phyloP scores from a whole-genome alignment of 2,113 vertebrate species.

The Gallinago jamesoni region DNA sequence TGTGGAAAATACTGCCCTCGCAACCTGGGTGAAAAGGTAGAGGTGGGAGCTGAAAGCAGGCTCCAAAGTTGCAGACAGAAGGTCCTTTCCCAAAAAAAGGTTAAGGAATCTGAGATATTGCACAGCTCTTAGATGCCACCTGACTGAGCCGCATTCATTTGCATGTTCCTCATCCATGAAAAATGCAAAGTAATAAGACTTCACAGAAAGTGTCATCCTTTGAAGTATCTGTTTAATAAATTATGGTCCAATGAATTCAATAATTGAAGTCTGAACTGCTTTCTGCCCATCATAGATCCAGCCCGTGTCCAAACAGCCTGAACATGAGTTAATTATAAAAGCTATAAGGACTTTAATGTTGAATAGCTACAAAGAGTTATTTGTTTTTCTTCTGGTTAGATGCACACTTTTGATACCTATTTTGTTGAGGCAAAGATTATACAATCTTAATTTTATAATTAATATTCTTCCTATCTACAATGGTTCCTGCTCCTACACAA shows the following conservation, averaged over 20 bases:
- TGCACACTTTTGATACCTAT: not conserved
- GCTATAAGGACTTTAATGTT: not conserved
- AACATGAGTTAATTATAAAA: not conserved
- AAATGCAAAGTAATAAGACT: not conserved
- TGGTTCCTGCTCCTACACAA: accelerated
- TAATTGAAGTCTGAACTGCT: not conserved
- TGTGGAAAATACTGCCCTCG: not conserved
- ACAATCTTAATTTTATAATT: not conserved
- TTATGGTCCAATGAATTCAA: not conserved
- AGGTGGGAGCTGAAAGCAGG: not conserved
- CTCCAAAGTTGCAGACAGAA: accelerated
- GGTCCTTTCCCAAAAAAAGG: not conserved
- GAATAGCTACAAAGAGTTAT: not conserved
- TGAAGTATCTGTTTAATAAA: not conserved
- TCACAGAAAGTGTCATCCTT: not conserved
- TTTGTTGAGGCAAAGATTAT: not conserved
- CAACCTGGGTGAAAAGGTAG: not conserved
- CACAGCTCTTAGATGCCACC: not conserved
- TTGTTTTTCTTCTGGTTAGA: not conserved
- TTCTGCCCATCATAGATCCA: not conserved
- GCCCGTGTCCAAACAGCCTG: not conserved
- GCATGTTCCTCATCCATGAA: not conserved
- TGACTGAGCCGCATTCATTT: not conserved
- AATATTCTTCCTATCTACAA: not conserved
- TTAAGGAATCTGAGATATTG: not conserved